These are phyloP conservation scores for Athetis lepigone DNA, from an alignment of 2,888 invertebrate genomes.

Conservation along the genomic window DNA sequence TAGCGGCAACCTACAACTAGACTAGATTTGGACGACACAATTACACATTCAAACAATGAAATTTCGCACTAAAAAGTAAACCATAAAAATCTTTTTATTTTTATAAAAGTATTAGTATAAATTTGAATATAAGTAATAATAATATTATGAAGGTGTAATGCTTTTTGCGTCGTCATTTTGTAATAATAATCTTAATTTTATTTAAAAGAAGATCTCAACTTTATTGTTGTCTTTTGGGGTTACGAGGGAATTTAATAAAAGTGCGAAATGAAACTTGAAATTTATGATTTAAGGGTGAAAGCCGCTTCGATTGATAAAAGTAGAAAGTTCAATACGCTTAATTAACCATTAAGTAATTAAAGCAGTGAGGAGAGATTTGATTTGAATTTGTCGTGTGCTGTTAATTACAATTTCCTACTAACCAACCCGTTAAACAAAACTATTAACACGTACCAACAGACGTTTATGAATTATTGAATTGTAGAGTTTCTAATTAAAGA, in stretches of 20 bases:
- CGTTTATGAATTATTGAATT: background rate
- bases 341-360: background rate
- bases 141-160: too few relatives aligned
- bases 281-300: constrained; percentile 1
- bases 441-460: background rate
- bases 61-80: too few relatives aligned
- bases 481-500: background rate
- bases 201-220: background rate
- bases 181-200: too few relatives aligned
- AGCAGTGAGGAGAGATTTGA: background rate
- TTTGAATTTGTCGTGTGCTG: too few relatives aligned
- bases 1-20: too few relatives aligned
- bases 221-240: background rate
- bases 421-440: background rate
- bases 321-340: background rate
- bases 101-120: too few relatives aligned
- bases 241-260: constrained; percentile 3
- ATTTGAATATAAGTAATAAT: too few relatives aligned
- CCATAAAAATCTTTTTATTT: too few relatives aligned
- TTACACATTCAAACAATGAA: too few relatives aligned
- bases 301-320: background rate
- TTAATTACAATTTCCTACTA: too few relatives aligned
- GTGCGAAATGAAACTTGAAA: background rate
- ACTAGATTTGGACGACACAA: too few relatives aligned
- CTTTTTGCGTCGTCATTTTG: too few relatives aligned